These are phyloP conservation scores for Aricia artaxerxes DNA, from an alignment of 2,888 invertebrate genomes.

Conservation along the genomic window DNA sequence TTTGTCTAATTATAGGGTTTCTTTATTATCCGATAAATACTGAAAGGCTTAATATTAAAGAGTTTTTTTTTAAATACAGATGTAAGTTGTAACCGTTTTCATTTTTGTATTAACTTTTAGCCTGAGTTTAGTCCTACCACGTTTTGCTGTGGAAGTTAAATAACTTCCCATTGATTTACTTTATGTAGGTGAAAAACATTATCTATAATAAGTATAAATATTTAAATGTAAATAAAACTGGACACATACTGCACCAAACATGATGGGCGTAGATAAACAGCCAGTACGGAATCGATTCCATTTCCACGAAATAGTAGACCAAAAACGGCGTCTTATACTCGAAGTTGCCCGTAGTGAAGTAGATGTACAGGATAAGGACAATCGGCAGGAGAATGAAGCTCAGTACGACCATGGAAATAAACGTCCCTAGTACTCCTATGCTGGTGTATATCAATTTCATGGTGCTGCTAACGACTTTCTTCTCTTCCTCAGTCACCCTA, in stretches of 20 bases:
- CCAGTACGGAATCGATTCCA: conserved; percentile 49
- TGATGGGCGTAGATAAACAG: conserved; percentile 57
- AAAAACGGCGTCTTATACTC: conserved; percentile 53
- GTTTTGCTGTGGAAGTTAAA: too few relatives aligned
- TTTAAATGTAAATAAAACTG: conserved; percentile 33
- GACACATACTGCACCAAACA: conserved; percentile 57
- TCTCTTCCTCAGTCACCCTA: not conserved
- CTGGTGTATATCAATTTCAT: conserved; percentile 48
- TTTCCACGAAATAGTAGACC: conserved; percentile 58
- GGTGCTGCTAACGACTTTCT: conserved; percentile 47
- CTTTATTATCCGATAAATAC: too few relatives aligned
- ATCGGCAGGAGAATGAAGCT: conserved; percentile 54
- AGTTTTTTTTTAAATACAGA: too few relatives aligned
- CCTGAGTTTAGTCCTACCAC: too few relatives aligned
- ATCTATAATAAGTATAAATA: too few relatives aligned
- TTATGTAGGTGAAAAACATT: too few relatives aligned
- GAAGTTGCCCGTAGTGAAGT: conserved; percentile 47
- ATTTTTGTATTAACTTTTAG: too few relatives aligned
- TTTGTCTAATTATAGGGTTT: not conserved
- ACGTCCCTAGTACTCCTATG: conserved; percentile 44
- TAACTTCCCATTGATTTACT: too few relatives aligned
- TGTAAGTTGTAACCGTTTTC: too few relatives aligned
- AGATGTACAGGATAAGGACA: conserved; percentile 50
- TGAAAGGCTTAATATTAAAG: too few relatives aligned
- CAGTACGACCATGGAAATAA: conserved; percentile 47